phyloP scores from a whole-genome alignment of 64 coral and sea anemone species.

The Actinia tenebrosa region DNA sequence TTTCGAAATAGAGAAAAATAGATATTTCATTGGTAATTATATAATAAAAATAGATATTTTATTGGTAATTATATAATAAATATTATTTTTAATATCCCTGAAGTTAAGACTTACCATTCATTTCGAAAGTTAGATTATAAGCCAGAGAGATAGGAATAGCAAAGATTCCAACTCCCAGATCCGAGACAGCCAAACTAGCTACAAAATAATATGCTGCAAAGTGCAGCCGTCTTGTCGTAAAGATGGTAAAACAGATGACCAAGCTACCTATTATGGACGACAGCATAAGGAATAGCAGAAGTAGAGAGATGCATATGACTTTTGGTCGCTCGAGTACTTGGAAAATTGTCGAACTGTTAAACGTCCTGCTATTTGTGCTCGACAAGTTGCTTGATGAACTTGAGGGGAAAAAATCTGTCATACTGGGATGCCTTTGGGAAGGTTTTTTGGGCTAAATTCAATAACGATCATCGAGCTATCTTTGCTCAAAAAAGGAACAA shows the following conservation, averaged over 20 bases:
- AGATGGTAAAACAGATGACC: neutral
- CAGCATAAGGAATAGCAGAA: neutral
- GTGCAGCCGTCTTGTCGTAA: neutral
- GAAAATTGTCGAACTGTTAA: neutral
- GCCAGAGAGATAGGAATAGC: neutral
- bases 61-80: neutral
- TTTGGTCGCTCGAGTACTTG: neutral
- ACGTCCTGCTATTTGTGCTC: neutral
- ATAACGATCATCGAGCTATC: too few relatives aligned
- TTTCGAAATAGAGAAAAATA: too few relatives aligned
- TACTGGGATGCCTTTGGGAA: too few relatives aligned
- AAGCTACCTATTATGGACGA: neutral
- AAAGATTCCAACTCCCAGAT: conserved; percentile 12
- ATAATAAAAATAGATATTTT: too few relatives aligned
- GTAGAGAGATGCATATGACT: neutral
- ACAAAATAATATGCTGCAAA: conserved; percentile 2
- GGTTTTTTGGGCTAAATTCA: too few relatives aligned
- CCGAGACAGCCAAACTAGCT: conserved; percentile 3
- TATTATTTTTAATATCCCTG: neutral
- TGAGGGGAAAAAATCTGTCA: too few relatives aligned
- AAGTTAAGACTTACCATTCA: conserved; percentile 13
- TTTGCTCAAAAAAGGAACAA: too few relatives aligned
- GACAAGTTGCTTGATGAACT: neutral
- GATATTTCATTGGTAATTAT: too few relatives aligned
- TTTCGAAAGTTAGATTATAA: conserved; percentile 6